These are phyloP conservation scores for Selene dorsalis DNA, from an alignment of 2,797 vertebrate species.

Conservation along the genomic window DNA sequence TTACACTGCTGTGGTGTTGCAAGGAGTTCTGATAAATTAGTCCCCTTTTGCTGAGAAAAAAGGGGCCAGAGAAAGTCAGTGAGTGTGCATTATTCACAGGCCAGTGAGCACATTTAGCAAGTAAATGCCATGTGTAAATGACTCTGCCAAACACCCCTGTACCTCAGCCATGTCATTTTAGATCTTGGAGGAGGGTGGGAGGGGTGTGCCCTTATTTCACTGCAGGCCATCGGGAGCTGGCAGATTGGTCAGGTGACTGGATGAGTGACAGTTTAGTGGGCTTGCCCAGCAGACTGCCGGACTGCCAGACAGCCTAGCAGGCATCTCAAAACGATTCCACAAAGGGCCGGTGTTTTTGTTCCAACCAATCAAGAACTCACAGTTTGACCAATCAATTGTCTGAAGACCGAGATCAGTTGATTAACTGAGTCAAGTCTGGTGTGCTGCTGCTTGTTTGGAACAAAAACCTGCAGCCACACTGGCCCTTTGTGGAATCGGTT, in stretches of 20 bases:
- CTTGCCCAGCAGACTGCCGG: background rate
- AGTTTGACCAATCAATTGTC: too few relatives aligned
- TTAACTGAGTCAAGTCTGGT: too few relatives aligned
- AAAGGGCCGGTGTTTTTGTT: too few relatives aligned
- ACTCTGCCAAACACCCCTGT: constrained; percentile 22
- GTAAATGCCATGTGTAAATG: constrained; percentile 78
- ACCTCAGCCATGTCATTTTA: constrained; percentile 57
- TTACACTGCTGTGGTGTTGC: constrained; percentile 9
- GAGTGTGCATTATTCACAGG: constrained; percentile 69
- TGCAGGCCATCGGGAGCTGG: constrained; percentile 34
- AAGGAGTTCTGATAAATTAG: constrained; percentile 58
- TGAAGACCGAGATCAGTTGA: too few relatives aligned
- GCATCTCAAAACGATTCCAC: too few relatives aligned
- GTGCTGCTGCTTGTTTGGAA: too few relatives aligned
- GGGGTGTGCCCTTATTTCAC: constrained; percentile 47
- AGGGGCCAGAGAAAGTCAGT: constrained; percentile 48
- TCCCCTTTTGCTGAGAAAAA: constrained; percentile 14
- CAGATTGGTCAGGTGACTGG: constrained; percentile 50
- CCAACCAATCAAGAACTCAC: too few relatives aligned
- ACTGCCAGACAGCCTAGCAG: constrained; percentile 19
- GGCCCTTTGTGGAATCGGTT: too few relatives aligned
- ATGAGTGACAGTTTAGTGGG: constrained; percentile 53
- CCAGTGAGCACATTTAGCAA: constrained; percentile 68
- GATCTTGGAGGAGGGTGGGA: constrained; percentile 1
- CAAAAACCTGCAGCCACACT: too few relatives aligned